Evolutionary conservation across 2,113 vertebrate species (phyloP).

Genomic region (Pagrus major): DNA sequence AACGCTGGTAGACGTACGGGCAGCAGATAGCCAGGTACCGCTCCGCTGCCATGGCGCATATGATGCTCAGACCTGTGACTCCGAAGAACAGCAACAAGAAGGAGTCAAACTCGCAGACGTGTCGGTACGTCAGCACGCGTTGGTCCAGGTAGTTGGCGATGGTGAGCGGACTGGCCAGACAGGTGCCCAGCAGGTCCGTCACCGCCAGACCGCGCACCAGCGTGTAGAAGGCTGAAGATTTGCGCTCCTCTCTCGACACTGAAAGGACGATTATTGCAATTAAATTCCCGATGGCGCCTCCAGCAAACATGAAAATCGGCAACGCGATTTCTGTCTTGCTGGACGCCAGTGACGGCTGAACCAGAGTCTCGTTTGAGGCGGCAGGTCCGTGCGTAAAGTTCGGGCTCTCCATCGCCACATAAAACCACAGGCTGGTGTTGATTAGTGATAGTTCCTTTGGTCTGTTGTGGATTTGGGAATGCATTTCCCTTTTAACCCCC

Average conservation of each 20-base stretch:
- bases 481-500: conserved; percentile 28
- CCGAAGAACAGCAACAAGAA: conserved; percentile 93
- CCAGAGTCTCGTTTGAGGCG: conserved; percentile 20
- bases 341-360: rapidly evolving
- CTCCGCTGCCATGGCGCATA: conserved; percentile 97
- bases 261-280: conserved; percentile 95
- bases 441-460: not conserved
- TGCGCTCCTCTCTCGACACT: conserved; percentile 91
- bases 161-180: conserved; percentile 94
- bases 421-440: conserved; percentile 9
- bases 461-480: conserved; percentile 2
- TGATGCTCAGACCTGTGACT: conserved; percentile 94
- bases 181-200: conserved; percentile 95
- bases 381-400: conserved; percentile 68
- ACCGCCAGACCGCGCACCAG: conserved; percentile 94
- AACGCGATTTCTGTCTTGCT: conserved; percentile 65
- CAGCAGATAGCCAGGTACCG: conserved; percentile 97
- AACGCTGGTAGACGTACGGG: conserved; percentile 91
- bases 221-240: conserved; percentile 95
- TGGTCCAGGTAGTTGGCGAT: conserved; percentile 91
- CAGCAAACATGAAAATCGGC: conserved; percentile 95
- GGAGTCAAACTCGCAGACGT: conserved; percentile 74
- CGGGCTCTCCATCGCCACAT: conserved; percentile 31
- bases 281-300: conserved; percentile 94
- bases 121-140: conserved; percentile 75